Percentiles rank a stretch among this genome's conserved stretches.
These are phyloP conservation scores for Xanthia togata DNA, from an alignment of 2,888 invertebrate species.

Conservation along the genomic window DNA sequence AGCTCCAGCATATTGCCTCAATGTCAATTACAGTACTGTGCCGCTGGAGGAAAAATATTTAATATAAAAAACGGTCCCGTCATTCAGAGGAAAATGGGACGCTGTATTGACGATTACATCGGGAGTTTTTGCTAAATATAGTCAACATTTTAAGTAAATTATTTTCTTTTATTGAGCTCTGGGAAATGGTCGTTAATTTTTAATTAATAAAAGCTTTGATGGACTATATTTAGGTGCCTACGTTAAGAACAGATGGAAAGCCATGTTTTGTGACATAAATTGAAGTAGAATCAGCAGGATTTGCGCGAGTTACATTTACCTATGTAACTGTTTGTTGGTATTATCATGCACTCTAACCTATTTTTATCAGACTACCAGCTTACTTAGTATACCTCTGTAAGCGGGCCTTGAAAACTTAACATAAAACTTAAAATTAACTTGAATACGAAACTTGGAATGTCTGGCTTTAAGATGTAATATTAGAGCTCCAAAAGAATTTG, in stretches of 20 bases:
- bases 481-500: too few species aligned
- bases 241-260: neutral
- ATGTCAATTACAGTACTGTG: conserved; percentile 58
- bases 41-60: conserved; percentile 54
- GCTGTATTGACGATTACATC: conserved; percentile 57
- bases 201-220: conserved; percentile 26
- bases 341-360: neutral
- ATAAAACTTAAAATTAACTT: neutral
- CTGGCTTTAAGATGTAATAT: neutral
- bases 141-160: conserved; percentile 57
- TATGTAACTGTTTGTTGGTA: neutral
- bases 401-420: neutral
- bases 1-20: conserved; percentile 41
- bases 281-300: neutral
- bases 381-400: neutral
- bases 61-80: conserved; percentile 58
- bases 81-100: conserved; percentile 54
- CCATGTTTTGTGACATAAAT: too few species aligned
- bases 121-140: conserved; percentile 46
- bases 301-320: too few species aligned
- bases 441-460: neutral
- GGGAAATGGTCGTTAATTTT: conserved; percentile 34
- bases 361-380: neutral
- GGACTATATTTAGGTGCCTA: neutral
- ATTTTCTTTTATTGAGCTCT: conserved; percentile 40